A percentile compares a stretch with the other conserved stretches of the same genome.
These are phyloP conservation scores for Cynopterus sphinx DNA, from an alignment of 2,797 vertebrate species.

Conservation along the genomic window DNA sequence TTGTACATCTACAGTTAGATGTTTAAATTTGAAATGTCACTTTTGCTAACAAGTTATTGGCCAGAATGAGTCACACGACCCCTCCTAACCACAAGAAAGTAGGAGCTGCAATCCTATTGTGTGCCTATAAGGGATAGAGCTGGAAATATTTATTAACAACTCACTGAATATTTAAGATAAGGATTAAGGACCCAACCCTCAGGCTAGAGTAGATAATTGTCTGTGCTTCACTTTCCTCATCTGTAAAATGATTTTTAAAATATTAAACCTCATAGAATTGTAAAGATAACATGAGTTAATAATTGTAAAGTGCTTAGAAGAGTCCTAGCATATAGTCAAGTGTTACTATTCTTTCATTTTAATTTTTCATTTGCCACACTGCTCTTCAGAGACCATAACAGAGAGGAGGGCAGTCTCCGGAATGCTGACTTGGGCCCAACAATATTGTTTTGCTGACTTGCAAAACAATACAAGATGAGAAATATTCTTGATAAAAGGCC, in stretches of 20 bases:
- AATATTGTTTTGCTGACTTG: no score
- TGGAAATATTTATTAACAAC: background rate
- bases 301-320: background rate
- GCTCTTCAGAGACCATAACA: background rate
- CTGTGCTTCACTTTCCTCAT: background rate
- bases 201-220: background rate
- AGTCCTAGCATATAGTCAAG: background rate
- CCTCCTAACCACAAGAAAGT: background rate
- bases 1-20: background rate
- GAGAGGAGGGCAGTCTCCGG: background rate
- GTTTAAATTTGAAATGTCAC: background rate
- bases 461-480: background rate
- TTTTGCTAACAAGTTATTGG: background rate
- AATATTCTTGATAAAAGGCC: background rate
- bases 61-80: background rate
- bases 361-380: background rate
- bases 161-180: background rate
- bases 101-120: background rate
- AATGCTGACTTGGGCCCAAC: background rate
- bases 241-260: background rate
- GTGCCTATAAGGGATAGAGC: background rate
- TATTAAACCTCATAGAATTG: background rate
- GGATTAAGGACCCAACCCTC: background rate
- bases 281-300: background rate
- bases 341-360: background rate